These are phyloP conservation scores for Aselliscus stoliczkanus DNA, from an alignment of 2,797 vertebrate genomes.

Conservation along the genomic window DNA sequence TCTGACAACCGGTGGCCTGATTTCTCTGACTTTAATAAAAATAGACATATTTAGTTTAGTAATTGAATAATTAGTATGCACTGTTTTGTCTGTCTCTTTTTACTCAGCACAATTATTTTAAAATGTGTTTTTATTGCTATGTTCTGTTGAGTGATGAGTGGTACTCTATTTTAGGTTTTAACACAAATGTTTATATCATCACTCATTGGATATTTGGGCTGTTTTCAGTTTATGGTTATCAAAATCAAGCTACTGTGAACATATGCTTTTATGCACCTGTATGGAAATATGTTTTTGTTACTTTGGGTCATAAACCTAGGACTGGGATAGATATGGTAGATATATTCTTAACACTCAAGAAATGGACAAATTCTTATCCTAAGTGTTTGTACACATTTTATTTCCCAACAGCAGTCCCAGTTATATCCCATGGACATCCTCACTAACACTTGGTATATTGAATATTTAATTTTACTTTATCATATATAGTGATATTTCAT, in stretches of 20 bases:
- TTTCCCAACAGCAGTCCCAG: not conserved
- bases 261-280: not conserved
- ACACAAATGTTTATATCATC: not conserved
- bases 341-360: not conserved
- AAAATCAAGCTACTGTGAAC: not conserved
- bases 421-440: not conserved
- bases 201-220: not conserved
- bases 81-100: not conserved
- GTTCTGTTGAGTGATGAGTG: not conserved
- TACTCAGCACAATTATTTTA: not conserved
- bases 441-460: not conserved
- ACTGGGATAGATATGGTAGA: not conserved
- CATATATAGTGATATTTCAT: not conserved
- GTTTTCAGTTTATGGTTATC: not conserved
- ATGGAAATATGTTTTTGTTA: not conserved
- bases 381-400: not conserved
- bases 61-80: not conserved
- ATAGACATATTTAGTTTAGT: not conserved
- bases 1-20: not conserved
- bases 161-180: not conserved
- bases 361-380: not conserved
- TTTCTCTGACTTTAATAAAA: not conserved
- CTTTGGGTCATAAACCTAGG: not conserved
- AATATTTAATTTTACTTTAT: not conserved
- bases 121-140: not conserved